phyloP scores from a whole-genome alignment of 2,888 invertebrate genomes.

The Rhagium mordax region DNA sequence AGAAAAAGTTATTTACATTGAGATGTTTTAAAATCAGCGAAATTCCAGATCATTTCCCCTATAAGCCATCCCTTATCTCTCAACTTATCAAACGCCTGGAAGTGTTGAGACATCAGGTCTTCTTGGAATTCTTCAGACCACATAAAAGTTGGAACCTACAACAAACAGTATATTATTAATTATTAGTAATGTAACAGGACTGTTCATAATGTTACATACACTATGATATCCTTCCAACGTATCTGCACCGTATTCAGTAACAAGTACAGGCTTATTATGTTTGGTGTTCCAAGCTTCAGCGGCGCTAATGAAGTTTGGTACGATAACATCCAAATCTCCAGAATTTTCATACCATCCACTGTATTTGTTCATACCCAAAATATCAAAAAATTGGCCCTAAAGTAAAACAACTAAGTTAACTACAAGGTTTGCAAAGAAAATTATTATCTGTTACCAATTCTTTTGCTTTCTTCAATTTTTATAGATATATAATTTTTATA shows the following conservation, averaged over 20 bases:
- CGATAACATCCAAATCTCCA: constrained; percentile 85
- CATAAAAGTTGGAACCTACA: constrained; percentile 80
- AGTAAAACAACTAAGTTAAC: too few species aligned
- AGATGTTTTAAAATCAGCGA: constrained; percentile 96
- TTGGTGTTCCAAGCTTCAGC: constrained; percentile 85
- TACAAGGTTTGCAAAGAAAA: too few species aligned
- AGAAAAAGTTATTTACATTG: constrained; percentile 71
- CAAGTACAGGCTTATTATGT: constrained; percentile 90
- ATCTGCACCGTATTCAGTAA: constrained; percentile 98
- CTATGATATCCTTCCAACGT: constrained; percentile 91
- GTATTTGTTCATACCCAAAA: constrained; percentile 95
- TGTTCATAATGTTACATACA: constrained; percentile 77
- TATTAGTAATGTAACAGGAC: neutral
- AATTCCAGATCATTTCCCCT: constrained; percentile 99
- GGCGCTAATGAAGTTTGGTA: constrained; percentile 80
- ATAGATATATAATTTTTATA: too few species aligned
- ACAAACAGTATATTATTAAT: neutral
- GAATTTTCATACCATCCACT: constrained; percentile 94
- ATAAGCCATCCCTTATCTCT: constrained; percentile 84
- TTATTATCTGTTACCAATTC: too few species aligned
- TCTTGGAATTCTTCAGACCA: constrained; percentile 98
- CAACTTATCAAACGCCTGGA: constrained; percentile 90
- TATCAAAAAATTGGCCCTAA: constrained; percentile 87
- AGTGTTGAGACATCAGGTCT: constrained; percentile 87
- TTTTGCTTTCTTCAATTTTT: too few species aligned